phyloP scores from a whole-genome alignment of 2,888 invertebrate species.

The Meandrusa payeni region DNA sequence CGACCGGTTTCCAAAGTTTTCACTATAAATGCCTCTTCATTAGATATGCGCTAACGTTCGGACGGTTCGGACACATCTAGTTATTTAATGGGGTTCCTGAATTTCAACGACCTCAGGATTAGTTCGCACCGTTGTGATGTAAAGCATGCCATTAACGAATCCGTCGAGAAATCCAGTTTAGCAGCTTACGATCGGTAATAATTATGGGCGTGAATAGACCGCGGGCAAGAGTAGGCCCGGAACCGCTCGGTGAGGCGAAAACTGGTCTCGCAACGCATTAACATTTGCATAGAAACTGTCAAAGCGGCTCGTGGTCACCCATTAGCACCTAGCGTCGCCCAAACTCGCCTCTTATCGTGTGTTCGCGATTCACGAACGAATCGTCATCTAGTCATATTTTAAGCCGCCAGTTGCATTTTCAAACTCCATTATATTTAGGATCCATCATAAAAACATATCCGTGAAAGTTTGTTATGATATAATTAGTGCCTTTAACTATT shows the following conservation, averaged over 20 bases:
- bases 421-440: neutral
- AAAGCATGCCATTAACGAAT: constrained; percentile 40
- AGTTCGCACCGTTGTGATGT: constrained; percentile 14
- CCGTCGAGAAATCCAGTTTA: constrained; percentile 53
- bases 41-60: neutral
- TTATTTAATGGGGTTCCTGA: constrained; percentile 15
- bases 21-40: constrained; percentile 22
- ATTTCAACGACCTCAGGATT: constrained; percentile 8
- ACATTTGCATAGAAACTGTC: constrained; percentile 81
- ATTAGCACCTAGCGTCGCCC: constrained; percentile 61
- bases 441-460: neutral
- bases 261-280: constrained; percentile 74
- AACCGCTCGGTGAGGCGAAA: constrained; percentile 65
- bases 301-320: constrained; percentile 62
- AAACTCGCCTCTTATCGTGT: constrained; percentile 10
- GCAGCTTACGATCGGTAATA: constrained; percentile 48
- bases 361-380: constrained; percentile 2
- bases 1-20: constrained; percentile 33
- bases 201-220: constrained; percentile 63
- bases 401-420: neutral
- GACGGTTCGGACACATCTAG: neutral
- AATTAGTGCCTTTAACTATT: neutral
- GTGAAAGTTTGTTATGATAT: neutral
- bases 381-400: constrained; percentile 1
- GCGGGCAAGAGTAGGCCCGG: constrained; percentile 66